Evolutionary conservation across 2,113 vertebrate species (phyloP), one percentile per base, ranked within the genome.

Genomic region (Zosterops pallidus): DNA sequence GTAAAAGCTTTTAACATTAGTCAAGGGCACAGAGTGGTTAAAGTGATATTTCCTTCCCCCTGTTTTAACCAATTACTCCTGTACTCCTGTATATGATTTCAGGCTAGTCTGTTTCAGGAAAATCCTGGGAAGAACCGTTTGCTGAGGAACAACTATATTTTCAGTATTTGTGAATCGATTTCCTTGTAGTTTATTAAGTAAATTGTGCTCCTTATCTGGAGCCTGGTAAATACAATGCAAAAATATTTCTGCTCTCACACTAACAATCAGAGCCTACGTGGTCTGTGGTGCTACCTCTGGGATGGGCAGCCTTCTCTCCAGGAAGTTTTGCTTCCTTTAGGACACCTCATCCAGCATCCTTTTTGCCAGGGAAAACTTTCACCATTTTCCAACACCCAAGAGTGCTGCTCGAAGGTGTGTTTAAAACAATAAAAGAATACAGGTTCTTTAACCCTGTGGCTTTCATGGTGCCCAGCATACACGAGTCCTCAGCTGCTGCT

Each of bases 51-150:
- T 84, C 76, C 41, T 82, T 95, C 46, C 84, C 26, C 29, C 56
- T 52, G 33, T 76, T 92, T 78, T 89, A 91, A 85, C 28, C 57
- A 52, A 65, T 92, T 91, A 53, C 37, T 84, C 65, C 56, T 89
- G 59, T 7, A 42, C 37, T 83, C 20, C 52, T 59, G 11, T 42
- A 28, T 26, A 33, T 37, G 8, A 69, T 75, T 87, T 82, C 49
- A 89, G 53, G 78, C 25, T 50, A n/a, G 22, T 86, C 49, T 79
- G 31, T 82, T 79, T 64, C 63, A 71, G 49, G 33, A 74, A 56
- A 88, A 80, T 29, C 35, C 29, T 50, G 21, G 14, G 42, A 87
- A 89, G 22, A 94, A 23, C 49, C 26, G 17, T 83, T 92, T 76
- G 31, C 49, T 78, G 41, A 77, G 33, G 16, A 86, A 46, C 18